Evolutionary conservation across 2,888 invertebrate species (phyloP), one percentile per base, ranked within the genome.

Genomic region (Lagria hirta): DNA sequence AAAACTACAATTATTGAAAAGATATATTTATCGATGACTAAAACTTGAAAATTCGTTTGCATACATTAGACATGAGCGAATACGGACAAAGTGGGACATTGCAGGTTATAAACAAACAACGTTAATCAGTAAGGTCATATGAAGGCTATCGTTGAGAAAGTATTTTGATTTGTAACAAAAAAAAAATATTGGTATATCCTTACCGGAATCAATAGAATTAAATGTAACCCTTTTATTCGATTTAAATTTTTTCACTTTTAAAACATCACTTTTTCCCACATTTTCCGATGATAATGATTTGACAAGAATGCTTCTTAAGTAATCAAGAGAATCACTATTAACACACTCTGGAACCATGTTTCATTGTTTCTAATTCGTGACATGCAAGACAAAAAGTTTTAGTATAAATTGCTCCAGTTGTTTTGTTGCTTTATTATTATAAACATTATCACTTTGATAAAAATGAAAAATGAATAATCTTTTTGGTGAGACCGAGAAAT

Each of bases 231-330:
- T 43, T 26, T 48, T 48, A 17, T 33, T 36, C 12, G 15, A 37
- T 24, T 30, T 40, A 29, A 32, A 48, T 15, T 38, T 43, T 37
- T 48, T 47, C 33, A 60, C 57, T 52, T 57, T 58, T 26, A 51
- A 61, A 32, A 73, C 62, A 58, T 76, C 76, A 59, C 71, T 68
- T 22, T 72, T 70, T 4, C 75, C 74, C 41, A 79, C 71, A 64
- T 79, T 79, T 66, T 79, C 79, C 48, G 74, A 69, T 17, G 78
- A 76, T 57, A 79, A 60, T 22, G 78, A 77, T 47, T 73, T 73
- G 54, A 79, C 75, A 38, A 79, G 71, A 55, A 79, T 77, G 37
- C 76, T 76, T 45, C 78, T 65, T 43, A 79, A 71, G 52, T 75
- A 73, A 52, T 75, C 75, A 44, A 79, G 69, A 44, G 77, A 75